Evolutionary conservation across 2,113 vertebrate genomes (phyloP).

Genomic region (Sinocyclocheilus rhinocerous): DNA sequence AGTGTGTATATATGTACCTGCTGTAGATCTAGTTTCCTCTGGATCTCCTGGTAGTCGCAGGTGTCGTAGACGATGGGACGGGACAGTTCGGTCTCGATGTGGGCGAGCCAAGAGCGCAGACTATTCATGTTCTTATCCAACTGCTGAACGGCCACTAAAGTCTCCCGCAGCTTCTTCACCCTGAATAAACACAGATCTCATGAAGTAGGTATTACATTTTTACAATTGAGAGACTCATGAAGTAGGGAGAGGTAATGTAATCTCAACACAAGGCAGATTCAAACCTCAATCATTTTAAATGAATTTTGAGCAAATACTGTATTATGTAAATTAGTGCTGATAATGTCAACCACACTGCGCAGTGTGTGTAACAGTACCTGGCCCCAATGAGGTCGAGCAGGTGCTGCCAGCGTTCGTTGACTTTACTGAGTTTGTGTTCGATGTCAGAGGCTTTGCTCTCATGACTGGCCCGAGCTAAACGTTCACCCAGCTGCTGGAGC

Average conservation of each 20-base stretch:
- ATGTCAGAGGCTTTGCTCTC: constrained; percentile 91
- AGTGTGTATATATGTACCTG: constrained; percentile 78
- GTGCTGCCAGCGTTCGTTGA: constrained; percentile 94
- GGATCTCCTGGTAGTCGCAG: constrained; percentile 92
- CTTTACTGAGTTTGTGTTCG: constrained; percentile 89
- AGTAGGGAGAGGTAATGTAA: neutral
- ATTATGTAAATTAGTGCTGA: neutral
- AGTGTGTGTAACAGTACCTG: constrained; percentile 74
- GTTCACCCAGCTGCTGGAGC: constrained; percentile 89
- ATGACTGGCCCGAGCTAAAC: constrained; percentile 88
- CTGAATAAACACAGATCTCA: constrained; percentile 65
- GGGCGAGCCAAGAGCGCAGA: constrained; percentile 89
- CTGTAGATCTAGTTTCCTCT: constrained; percentile 91
- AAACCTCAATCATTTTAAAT: neutral
- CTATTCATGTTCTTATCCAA: constrained; percentile 96
- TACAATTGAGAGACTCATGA: too few species aligned
- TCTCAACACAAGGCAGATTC: neutral
- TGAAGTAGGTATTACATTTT: too few species aligned
- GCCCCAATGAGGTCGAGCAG: constrained; percentile 93
- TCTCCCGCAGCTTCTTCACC: constrained; percentile 94
- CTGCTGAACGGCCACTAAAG: constrained; percentile 93
- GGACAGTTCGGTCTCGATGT: constrained; percentile 93
- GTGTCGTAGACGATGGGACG: constrained; percentile 90
- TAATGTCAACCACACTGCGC: neutral
- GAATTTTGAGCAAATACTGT: neutral